Evolutionary conservation across 1,140 invertebrate genomes (phyloP).

Genomic region (Arion vulgaris): DNA sequence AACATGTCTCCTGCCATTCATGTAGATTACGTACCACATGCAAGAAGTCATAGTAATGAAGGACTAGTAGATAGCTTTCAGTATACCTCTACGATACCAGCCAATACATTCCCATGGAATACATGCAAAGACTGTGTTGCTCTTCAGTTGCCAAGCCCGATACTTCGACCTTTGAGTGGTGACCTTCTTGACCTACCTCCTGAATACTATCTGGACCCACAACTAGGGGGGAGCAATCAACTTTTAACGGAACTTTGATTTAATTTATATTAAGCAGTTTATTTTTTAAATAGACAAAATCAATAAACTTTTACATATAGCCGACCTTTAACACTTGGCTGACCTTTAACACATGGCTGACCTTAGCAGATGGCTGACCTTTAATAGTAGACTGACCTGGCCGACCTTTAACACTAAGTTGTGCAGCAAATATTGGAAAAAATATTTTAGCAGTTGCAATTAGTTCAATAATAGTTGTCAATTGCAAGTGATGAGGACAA

Average conservation of each 20-base stretch:
- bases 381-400: too few species aligned
- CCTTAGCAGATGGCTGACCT: too few species aligned
- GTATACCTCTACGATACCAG: background rate
- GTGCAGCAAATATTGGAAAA: too few species aligned
- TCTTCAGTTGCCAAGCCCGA: background rate
- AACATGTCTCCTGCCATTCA: slow-evolving; percentile 2
- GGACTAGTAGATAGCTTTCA: background rate
- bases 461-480: too few species aligned
- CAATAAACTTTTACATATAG: too few species aligned
- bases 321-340: too few species aligned
- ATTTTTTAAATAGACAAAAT: too few species aligned
- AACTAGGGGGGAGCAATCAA: background rate
- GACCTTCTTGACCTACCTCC: slow-evolving; percentile 1
- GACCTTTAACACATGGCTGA: too few species aligned
- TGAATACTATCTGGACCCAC: slow-evolving; percentile 3
- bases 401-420: too few species aligned
- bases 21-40: background rate
- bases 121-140: background rate
- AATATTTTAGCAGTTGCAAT: too few species aligned
- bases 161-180: background rate
- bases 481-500: too few species aligned
- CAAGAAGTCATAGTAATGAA: background rate
- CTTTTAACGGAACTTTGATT: background rate
- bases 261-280: background rate
- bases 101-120: background rate